These are phyloP conservation scores for Chloroclystis v-ata DNA, from an alignment of 2,888 invertebrate genomes.

Conservation along the genomic window DNA sequence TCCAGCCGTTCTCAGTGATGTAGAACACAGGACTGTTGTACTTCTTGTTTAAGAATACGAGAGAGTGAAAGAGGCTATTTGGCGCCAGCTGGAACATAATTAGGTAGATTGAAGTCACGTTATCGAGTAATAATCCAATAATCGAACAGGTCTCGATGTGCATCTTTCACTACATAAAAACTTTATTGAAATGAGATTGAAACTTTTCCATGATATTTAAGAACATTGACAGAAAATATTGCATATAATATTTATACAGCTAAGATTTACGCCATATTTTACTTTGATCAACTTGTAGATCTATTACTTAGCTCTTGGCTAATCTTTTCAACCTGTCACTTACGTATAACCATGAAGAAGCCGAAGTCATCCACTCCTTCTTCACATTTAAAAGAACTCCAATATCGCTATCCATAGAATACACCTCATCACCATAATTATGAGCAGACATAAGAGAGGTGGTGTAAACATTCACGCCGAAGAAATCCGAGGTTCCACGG, in stretches of 20 bases:
- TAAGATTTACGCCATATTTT: too few relatives aligned
- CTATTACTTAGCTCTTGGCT: too few relatives aligned
- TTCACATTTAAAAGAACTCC: slow-evolving; percentile 31
- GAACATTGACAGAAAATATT: too few relatives aligned
- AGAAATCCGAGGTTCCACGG: slow-evolving; percentile 55
- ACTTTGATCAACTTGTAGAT: too few relatives aligned
- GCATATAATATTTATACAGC: too few relatives aligned
- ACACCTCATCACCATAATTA: slow-evolving; percentile 18
- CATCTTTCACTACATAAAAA: too few relatives aligned
- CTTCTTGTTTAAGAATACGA: slow-evolving; percentile 66
- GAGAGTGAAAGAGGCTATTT: slow-evolving; percentile 74
- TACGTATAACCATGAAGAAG: slow-evolving; percentile 51
- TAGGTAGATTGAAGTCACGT: too few relatives aligned
- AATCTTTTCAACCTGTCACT: too few relatives aligned
- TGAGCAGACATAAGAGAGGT: slow-evolving; percentile 42
- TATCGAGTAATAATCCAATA: too few relatives aligned
- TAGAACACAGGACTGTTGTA: slow-evolving; percentile 75
- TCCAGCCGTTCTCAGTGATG: slow-evolving; percentile 81
- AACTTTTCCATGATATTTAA: too few relatives aligned
- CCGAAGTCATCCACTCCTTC: slow-evolving; percentile 43
- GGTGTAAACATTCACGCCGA: slow-evolving; percentile 83
- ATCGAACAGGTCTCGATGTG: too few relatives aligned
- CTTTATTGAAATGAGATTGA: too few relatives aligned
- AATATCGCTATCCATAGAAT: slow-evolving; percentile 38
- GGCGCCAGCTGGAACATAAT: slow-evolving; percentile 63